These are phyloP conservation scores for Hypomecis punctinalis DNA, from an alignment of 2,888 invertebrate genomes.

Conservation along the genomic window DNA sequence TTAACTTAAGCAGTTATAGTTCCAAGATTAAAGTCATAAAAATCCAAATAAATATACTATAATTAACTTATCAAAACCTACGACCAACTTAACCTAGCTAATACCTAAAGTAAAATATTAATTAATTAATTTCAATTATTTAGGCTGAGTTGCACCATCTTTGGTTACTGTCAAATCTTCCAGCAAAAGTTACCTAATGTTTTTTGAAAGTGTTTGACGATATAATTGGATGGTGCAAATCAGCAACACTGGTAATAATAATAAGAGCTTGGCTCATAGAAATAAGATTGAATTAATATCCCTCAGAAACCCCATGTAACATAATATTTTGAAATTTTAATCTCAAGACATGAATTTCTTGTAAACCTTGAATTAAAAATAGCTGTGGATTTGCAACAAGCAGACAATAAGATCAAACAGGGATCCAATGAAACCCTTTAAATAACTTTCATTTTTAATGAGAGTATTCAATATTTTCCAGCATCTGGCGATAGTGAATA, in stretches of 20 bases:
- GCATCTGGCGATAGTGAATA: slow-evolving; percentile 1
- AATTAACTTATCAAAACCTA: slow-evolving; percentile 36
- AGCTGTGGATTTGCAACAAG: neutral
- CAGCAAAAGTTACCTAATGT: neutral
- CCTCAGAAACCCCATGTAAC: slow-evolving; percentile 1
- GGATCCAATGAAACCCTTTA: neutral
- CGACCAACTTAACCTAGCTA: slow-evolving; percentile 38
- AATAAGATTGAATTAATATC: slow-evolving; percentile 5
- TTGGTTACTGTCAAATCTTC: neutral
- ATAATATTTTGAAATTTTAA: slow-evolving; percentile 4
- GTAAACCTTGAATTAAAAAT: slow-evolving; percentile 3
- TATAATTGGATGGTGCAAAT: neutral
- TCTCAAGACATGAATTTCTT: slow-evolving; percentile 7
- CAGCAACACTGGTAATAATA: neutral
- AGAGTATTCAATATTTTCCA: no score
- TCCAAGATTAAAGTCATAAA: slow-evolving; percentile 8
- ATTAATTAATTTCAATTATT: slow-evolving; percentile 10
- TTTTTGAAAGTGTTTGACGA: neutral
- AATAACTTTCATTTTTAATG: neutral
- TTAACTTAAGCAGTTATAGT: slow-evolving; percentile 2
- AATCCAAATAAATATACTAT: slow-evolving; percentile 37
- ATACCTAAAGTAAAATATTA: slow-evolving; percentile 24
- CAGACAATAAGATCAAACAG: neutral
- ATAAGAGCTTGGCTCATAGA: slow-evolving; percentile 26
- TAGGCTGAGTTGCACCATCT: slow-evolving; percentile 8